These are phyloP conservation scores for Carduelis carduelis DNA, from an alignment of 2,797 vertebrate genomes.

Conservation along the genomic window DNA sequence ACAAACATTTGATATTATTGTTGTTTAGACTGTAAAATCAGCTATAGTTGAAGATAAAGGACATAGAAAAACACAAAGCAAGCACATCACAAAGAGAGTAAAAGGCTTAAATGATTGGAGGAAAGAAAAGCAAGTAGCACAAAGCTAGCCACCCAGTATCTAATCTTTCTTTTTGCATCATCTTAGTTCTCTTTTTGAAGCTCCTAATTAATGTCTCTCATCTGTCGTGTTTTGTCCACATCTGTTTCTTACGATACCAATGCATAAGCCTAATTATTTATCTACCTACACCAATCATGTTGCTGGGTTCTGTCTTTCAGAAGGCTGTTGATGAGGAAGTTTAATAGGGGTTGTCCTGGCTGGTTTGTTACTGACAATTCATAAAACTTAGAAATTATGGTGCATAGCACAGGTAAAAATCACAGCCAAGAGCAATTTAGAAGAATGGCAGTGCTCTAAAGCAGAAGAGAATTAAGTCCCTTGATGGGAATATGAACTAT, in stretches of 20 bases:
- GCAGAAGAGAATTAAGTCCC: not conserved
- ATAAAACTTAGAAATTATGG: not conserved
- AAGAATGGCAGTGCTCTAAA: not conserved
- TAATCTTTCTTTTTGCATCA: not conserved
- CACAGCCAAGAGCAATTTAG: not conserved
- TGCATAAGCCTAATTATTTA: not conserved
- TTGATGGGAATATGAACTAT: not conserved
- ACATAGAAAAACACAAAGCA: not conserved
- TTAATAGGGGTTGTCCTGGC: not conserved
- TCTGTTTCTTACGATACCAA: not conserved
- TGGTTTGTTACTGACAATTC: not conserved
- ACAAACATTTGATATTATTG: not conserved
- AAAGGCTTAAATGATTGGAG: not conserved
- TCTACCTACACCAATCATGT: not conserved
- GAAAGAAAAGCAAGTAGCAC: not conserved
- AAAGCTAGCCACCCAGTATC: not conserved
- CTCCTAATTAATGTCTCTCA: slow-evolving; percentile 13
- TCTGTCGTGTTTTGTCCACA: not conserved
- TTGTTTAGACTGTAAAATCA: not conserved
- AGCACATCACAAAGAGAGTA: not conserved
- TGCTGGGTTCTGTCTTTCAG: not conserved
- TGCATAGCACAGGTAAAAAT: not conserved
- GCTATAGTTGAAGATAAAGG: not conserved
- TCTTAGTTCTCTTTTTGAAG: not conserved
- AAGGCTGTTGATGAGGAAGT: not conserved